Base-by-base conservation (phyloP, 2,888 invertebrate genomes). In the Limnephilus marmoratus region DNA sequence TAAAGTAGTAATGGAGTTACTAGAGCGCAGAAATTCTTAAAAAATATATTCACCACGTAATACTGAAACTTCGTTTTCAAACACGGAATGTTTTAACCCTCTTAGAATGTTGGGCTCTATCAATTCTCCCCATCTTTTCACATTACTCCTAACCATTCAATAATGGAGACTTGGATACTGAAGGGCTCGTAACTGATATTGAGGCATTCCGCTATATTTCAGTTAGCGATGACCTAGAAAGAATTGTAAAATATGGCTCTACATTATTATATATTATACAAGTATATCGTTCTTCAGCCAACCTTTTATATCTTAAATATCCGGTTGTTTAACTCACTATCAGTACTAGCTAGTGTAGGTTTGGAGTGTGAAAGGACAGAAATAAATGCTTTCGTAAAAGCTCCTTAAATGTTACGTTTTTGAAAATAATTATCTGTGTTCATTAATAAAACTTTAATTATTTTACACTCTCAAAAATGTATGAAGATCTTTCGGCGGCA, bases 151-250 rank as follows among this genome's bases (percentile, higher is more conserved):
- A 68, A 68, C 68, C 68, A 24, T 68, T 68, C 68, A 68, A 68
- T 68, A 68, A 68, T 68, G n/a, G 68, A 68, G 68, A 68, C 68
- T 24, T n/a, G 68, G 68, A 68, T 68, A 5, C 9, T 68, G 68
- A 68, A 68, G 68, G n/a, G 68, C 68, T n/a, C 24, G 24, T 7
- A 68, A 68, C 68, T 68, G 68, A 68, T 68, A 68, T n/a, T 68
- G 68, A 68, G 68, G 68, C 24, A 24, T n/a, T 68, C 68, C 5
- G 68, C 68, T 68, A 68, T 68, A 68, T 68, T 68, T 68, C 68
- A 68, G 68, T 68, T 68, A 68, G 68, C 68, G 68, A n/a, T 68
- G 68, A 68, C 68, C 68, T n/a, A 68, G 68, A 68, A 68, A 68
- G 24, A 68, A 68, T n/a, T 68, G 68, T 68, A n/a, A 68, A 68